These are phyloP conservation scores for Arctopsyche grandis DNA, from an alignment of 1,140 invertebrate genomes.

Conservation along the genomic window DNA sequence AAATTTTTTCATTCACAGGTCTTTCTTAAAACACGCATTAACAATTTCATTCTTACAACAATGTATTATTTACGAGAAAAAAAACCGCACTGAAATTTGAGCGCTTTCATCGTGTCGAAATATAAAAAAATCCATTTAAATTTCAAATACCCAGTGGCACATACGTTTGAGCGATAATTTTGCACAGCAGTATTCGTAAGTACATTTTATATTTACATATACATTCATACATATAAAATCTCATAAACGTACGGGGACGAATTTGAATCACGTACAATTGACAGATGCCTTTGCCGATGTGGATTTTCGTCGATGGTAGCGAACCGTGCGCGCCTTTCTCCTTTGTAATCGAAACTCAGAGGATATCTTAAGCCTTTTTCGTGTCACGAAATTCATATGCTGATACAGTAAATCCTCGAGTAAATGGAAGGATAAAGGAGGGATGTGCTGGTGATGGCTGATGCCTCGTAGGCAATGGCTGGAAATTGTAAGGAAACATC, in stretches of 20 bases:
- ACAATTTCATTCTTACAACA: too few relatives aligned
- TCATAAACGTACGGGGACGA: constrained; percentile 16
- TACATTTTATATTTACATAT: too few relatives aligned
- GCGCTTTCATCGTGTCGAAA: background rate
- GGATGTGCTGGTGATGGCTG: constrained; percentile 34
- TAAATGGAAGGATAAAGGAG: constrained; percentile 52
- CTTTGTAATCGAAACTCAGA: constrained; percentile 41
- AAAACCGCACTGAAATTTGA: background rate
- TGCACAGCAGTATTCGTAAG: too few relatives aligned
- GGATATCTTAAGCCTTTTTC: constrained; percentile 51
- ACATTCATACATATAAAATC: constrained; percentile 17
- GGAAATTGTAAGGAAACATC: constrained; percentile 51
- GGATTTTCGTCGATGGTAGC: background rate
- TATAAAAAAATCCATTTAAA: too few relatives aligned
- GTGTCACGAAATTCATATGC: constrained; percentile 54
- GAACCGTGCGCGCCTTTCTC: background rate
- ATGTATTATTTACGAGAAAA: background rate
- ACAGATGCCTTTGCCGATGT: background rate
- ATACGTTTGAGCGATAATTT: too few relatives aligned
- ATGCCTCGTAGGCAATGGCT: constrained; percentile 19
- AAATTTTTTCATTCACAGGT: too few relatives aligned
- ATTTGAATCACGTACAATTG: constrained; percentile 10
- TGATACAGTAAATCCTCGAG: constrained; percentile 53
- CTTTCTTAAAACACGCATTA: too few relatives aligned
- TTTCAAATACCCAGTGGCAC: too few relatives aligned